A percentile compares a stretch with the other conserved stretches of the same genome.
Conservation (phyloP, 2,797 vertebrate species). For the Apogon talboti region DNA sequence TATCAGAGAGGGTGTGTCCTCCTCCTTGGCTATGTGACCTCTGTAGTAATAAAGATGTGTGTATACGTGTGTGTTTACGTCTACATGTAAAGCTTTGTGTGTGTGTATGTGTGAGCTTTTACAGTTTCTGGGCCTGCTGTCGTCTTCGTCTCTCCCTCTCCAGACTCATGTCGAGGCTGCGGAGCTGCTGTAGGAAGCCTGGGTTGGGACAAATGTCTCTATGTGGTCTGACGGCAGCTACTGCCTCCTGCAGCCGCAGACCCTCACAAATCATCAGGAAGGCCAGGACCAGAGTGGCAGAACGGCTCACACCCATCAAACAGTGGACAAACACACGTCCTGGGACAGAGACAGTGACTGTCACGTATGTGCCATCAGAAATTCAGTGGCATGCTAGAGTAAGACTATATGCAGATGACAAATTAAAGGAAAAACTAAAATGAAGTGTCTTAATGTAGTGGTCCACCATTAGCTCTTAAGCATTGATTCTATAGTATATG, state of each 20-base stretch:
- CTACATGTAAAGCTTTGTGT: not conserved
- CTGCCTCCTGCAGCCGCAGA: conserved; percentile 86
- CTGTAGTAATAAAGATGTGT: conserved; percentile 50
- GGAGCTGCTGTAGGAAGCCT: conserved; percentile 89
- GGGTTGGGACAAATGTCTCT: conserved; percentile 91
- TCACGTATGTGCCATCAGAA: not conserved
- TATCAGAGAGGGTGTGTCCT: conserved; percentile 78
- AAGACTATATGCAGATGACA: too few species aligned
- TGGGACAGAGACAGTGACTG: conserved; percentile 56
- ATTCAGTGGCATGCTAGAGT: too few species aligned
- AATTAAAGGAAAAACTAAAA: too few species aligned
- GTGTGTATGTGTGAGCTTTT: conserved; percentile 46
- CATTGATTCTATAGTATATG: too few species aligned
- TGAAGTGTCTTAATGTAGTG: too few species aligned
- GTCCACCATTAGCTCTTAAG: too few species aligned
- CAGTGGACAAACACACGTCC: conserved; percentile 93
- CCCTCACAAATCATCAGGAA: conserved; percentile 93
- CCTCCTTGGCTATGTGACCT: conserved; percentile 15
- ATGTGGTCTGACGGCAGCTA: conserved; percentile 83
- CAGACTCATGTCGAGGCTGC: conserved; percentile 79
- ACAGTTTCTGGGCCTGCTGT: conserved; percentile 69
- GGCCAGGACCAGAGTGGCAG: conserved; percentile 89
- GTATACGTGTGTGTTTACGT: conserved; percentile 21
- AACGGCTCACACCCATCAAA: conserved; percentile 93
- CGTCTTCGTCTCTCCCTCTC: conserved; percentile 73